Conservation (phyloP, 2,113 vertebrate genomes). For the Melospiza melodia region DNA sequence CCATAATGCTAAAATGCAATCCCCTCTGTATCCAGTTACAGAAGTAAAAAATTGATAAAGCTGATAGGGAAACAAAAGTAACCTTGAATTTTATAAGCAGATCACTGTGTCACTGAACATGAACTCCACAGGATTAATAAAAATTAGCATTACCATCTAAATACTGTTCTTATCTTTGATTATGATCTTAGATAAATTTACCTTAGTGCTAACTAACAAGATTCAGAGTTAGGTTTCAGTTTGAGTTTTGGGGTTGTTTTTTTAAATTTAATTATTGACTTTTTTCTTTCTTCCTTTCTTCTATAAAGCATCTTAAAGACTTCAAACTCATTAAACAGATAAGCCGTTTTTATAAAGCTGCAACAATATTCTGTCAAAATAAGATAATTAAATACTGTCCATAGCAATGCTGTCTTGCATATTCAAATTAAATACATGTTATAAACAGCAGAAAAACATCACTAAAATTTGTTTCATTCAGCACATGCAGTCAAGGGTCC, state of each 20-base stretch:
- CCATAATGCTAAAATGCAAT: neutral
- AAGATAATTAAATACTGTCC: neutral
- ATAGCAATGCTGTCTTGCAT: neutral
- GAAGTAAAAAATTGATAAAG: slow-evolving; percentile 33
- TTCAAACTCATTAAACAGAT: neutral
- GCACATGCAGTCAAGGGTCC: neutral
- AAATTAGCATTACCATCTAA: neutral
- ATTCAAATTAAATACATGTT: neutral
- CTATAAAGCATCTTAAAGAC: neutral
- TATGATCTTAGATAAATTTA: neutral
- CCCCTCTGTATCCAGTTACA: slow-evolving; percentile 31
- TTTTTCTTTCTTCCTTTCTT: neutral
- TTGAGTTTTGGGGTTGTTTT: neutral
- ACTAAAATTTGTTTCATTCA: neutral
- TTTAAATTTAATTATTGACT: neutral
- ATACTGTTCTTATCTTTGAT: neutral
- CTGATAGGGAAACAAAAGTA: neutral
- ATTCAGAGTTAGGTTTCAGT: neutral
- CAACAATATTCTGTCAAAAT: neutral
- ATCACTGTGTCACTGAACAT: neutral
- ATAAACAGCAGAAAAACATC: neutral
- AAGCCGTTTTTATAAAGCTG: neutral
- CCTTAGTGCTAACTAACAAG: neutral
- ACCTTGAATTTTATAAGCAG: neutral
- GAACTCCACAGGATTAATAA: neutral